Evolutionary conservation across 1,140 invertebrate genomes (phyloP).

Genomic region (Apolygus lucorum): DNA sequence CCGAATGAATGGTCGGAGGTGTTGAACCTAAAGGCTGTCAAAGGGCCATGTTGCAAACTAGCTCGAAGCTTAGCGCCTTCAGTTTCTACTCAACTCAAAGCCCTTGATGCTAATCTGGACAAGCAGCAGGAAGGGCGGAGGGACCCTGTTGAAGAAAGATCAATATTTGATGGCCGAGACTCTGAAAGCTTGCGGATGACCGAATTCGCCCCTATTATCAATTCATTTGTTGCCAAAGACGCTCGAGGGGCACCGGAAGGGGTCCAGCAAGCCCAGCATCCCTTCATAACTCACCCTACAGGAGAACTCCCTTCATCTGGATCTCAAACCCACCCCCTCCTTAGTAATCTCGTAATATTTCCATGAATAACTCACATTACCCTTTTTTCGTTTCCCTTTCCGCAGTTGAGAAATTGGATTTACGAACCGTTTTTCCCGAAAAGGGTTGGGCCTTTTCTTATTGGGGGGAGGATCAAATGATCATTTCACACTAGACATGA

Average conservation of each 20-base stretch:
- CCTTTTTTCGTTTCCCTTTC: slow-evolving; percentile 5
- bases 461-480: slow-evolving; percentile 15
- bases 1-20: too few species aligned
- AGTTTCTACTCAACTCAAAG: too few species aligned
- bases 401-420: slow-evolving; percentile 22
- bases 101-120: too few species aligned
- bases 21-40: too few species aligned
- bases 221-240: slow-evolving; percentile 18
- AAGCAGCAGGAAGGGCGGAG: too few species aligned
- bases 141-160: slow-evolving; percentile 1
- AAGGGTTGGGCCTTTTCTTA: slow-evolving; percentile 8
- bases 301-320: neutral
- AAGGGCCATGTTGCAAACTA: too few species aligned
- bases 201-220: slow-evolving; percentile 19
- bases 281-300: slow-evolving; percentile 1
- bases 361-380: slow-evolving; percentile 26
- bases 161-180: slow-evolving; percentile 17
- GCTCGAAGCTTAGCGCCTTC: too few species aligned
- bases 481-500: slow-evolving; percentile 15
- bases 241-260: slow-evolving; percentile 1
- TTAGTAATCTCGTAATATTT: slow-evolving; percentile 26
- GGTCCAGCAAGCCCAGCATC: neutral
- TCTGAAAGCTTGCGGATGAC: slow-evolving; percentile 18
- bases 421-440: slow-evolving; percentile 19
- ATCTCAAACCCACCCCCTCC: slow-evolving; percentile 10